A percentile compares a stretch with the other conserved stretches of the same genome.
phyloP scores from a whole-genome alignment of 2,888 invertebrate species.

The Ametastegia equiseti region DNA sequence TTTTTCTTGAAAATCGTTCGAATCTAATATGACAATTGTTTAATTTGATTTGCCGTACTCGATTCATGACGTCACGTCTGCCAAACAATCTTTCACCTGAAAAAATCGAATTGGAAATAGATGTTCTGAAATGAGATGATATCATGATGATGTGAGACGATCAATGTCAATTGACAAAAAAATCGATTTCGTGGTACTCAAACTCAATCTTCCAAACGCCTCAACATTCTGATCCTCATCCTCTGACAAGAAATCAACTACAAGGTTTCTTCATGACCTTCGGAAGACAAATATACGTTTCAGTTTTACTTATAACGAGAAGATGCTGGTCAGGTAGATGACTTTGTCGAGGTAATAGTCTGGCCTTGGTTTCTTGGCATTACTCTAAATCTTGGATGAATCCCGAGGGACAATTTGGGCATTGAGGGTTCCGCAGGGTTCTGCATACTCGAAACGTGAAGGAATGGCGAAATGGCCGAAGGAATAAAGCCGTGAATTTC shows the following conservation, averaged over 20 bases:
- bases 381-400: constrained; percentile 10
- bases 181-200: too few species aligned
- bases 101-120: too few species aligned
- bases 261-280: background rate
- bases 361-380: constrained; percentile 14
- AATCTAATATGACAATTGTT: too few species aligned
- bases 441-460: background rate
- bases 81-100: too few species aligned
- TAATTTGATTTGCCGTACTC: too few species aligned
- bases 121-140: too few species aligned
- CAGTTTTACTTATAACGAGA: background rate
- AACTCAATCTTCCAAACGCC: too few species aligned
- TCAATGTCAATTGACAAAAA: too few species aligned
- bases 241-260: background rate
- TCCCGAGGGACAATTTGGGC: constrained; percentile 17
- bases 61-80: background rate
- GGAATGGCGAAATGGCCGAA: background rate
- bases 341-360: constrained; percentile 17
- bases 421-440: background rate
- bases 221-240: too few species aligned
- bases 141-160: too few species aligned
- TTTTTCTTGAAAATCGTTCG: too few species aligned
- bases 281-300: background rate
- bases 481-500: background rate
- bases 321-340: constrained; percentile 34